Conservation (phyloP, 2,113 vertebrate species). For the Pteruthius melanotis region DNA sequence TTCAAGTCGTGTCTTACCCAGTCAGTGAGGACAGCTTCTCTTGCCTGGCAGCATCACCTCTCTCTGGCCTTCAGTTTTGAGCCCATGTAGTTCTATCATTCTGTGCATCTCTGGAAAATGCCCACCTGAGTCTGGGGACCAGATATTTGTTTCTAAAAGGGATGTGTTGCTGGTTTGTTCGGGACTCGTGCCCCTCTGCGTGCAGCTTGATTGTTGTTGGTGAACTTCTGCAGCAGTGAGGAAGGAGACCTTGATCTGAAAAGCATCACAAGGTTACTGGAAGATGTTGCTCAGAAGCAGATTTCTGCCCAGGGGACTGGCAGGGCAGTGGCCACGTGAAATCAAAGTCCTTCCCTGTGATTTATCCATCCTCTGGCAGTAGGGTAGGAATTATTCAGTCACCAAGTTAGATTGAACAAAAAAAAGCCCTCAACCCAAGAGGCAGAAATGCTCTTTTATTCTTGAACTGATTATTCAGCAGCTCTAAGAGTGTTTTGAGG, state of each 20-base stretch:
- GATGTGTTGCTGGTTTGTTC: not conserved
- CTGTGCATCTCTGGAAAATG: not conserved
- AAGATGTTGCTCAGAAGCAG: not conserved
- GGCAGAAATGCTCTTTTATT: not conserved
- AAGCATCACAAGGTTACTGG: not conserved
- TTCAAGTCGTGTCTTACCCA: not conserved
- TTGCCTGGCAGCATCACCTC: not conserved
- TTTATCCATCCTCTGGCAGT: not conserved
- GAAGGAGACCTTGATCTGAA: not conserved
- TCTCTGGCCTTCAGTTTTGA: not conserved
- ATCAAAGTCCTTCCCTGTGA: not conserved
- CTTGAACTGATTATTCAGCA: constrained; percentile 24
- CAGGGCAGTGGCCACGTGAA: not conserved
- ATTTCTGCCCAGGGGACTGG: not conserved
- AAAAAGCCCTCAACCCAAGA: not conserved
- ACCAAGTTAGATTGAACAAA: not conserved
- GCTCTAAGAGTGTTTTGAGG: not conserved
- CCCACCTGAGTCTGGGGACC: not conserved
- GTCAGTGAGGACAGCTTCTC: not conserved
- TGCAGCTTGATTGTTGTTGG: not conserved
- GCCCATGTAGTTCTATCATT: not conserved
- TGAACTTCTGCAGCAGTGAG: not conserved
- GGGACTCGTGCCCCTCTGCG: rapidly evolving
- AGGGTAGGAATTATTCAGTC: not conserved
- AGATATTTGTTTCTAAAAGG: not conserved